phyloP scores from a whole-genome alignment of 2,797 vertebrate species.

The Silurus aristotelis region DNA sequence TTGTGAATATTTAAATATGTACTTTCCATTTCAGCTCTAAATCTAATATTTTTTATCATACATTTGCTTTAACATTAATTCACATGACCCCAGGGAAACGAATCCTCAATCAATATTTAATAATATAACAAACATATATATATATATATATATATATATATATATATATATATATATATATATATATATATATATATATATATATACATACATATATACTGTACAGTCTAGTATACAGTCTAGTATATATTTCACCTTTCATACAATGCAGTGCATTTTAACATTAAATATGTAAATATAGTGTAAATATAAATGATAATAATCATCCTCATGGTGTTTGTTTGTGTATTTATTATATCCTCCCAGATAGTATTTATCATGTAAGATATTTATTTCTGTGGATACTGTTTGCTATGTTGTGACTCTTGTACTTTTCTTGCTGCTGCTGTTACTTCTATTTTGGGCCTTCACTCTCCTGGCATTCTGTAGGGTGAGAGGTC shows the following conservation, averaged over 20 bases:
- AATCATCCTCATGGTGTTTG: not conserved
- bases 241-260: not conserved
- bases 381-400: not conserved
- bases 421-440: conserved; percentile 45
- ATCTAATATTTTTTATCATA: not conserved
- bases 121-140: too few species aligned
- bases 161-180: too few species aligned
- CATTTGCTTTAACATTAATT: not conserved
- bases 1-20: too few species aligned
- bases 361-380: not conserved
- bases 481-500: conserved; percentile 58
- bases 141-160: too few species aligned
- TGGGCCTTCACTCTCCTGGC: conserved; percentile 51
- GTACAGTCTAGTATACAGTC: not conserved
- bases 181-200: not conserved
- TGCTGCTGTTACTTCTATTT: conserved; percentile 68
- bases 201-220: not conserved
- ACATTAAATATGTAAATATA: not conserved
- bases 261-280: not conserved
- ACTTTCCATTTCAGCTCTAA: too few species aligned
- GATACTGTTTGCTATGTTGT: conserved; percentile 19
- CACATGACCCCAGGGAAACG: not conserved
- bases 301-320: not conserved
- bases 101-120: not conserved
- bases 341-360: not conserved